Conservation (phyloP, 2,888 invertebrate genomes). For the Alentia gelatinosa region DNA sequence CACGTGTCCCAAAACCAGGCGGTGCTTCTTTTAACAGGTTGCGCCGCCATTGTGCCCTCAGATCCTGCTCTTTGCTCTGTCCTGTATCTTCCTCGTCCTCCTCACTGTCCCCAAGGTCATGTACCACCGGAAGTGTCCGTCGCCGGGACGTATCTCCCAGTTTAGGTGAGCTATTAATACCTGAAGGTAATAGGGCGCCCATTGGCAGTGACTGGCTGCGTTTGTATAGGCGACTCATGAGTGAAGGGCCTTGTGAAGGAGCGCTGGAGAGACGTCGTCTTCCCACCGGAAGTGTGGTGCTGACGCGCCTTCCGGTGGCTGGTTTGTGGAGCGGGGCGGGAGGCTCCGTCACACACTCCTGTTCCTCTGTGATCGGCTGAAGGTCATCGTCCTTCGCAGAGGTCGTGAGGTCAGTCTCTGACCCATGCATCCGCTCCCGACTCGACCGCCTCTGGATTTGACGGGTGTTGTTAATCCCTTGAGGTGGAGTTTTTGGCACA, state of each 20-base stretch:
- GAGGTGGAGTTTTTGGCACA: neutral
- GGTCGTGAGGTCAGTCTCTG: neutral
- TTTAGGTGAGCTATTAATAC: neutral
- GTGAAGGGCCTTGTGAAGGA: neutral
- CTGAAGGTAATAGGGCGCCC: neutral
- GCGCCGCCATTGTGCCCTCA: slow-evolving; percentile 40
- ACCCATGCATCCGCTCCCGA: neutral
- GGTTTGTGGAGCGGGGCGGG: neutral
- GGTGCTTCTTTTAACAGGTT: slow-evolving; percentile 6
- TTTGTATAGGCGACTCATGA: neutral
- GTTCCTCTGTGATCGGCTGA: neutral
- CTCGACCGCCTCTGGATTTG: no score
- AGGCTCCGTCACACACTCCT: neutral
- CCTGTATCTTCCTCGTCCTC: neutral
- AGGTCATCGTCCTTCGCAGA: neutral
- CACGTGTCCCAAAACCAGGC: neutral
- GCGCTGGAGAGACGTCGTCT: neutral
- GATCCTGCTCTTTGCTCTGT: neutral
- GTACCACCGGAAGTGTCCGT: neutral
- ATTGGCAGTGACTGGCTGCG: neutral
- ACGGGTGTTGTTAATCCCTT: neutral
- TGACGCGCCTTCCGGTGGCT: neutral
- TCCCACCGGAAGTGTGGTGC: neutral
- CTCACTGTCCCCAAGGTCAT: neutral
- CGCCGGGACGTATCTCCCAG: neutral